Base-by-base conservation (phyloP, 2,797 vertebrate genomes). In the Coranthus polyacanthus region DNA sequence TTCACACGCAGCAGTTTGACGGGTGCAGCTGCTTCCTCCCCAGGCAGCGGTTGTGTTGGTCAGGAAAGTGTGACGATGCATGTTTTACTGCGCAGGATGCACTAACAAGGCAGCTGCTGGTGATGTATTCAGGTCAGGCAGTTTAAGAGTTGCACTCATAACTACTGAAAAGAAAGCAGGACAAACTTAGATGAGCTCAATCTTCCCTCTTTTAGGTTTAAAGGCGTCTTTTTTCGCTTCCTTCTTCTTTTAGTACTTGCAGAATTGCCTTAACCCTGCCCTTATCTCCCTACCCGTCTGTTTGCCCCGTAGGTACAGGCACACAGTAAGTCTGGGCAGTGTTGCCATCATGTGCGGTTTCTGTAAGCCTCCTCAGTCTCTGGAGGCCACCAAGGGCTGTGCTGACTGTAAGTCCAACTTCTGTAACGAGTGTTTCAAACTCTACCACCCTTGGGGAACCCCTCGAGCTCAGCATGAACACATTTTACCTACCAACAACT, bases 371-470 rank as follows among this genome's bases (percentile, higher is more conserved):
- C 97, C 97, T 0, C 92, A 93, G 71, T 90, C 94, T 22, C 91
- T 96, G 67, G 98, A 99, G 84, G 98, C 98, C 86, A 97, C 95
- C 12, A 99, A 99, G 81, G 97, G 98, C 88, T 99, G 98, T 47
- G 95, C 96, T 0, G 97, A 99, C 92, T 99, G 98, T 90, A 93
- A 96, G 1, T 93, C 97, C 62, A 97, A 96, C 92, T 99, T 98
- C 91, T 99, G 98, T 91, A 99, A 99, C 0, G 96, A 98, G 79
- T 99, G 98, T 88, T 99, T 98, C 89, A 99, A 99, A 79, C 96
- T 99, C 49, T 98, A 97, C 88, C 98, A 99, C 75, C 97, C 98
- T 0, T 99, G 98, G 98, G 97, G 97, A 60, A 98, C 97, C 1
- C 96, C 97, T 32, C 95, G 97, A 51, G 97, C 98, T 42, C 96